Base-by-base conservation (phyloP, 2,888 invertebrate genomes). In the Drosophila nr. perissopoda region DNA sequence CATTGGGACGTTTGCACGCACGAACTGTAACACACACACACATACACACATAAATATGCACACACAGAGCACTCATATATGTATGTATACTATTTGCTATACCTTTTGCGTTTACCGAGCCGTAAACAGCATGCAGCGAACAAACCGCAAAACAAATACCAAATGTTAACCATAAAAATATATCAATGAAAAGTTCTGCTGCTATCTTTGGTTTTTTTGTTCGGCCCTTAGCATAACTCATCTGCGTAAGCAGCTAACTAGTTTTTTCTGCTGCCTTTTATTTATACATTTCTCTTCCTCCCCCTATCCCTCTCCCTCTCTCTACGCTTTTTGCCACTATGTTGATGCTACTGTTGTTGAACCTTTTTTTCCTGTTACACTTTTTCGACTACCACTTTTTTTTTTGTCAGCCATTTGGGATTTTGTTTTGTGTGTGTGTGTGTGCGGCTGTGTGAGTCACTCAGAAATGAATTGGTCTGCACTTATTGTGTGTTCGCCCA, bases 101-200 rank as follows among this genome's bases (percentile, higher is more conserved):
- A 72, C 69, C 59, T 81, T 81, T 67, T 68, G 76, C 64, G 82
- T 78, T 81, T 69, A 69, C 60, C 79, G 69, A 76, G 72, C 82
- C 87, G 79, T 81, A 71, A 87, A 79, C 59, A 82, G 83, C 78
- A 60, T 84, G 34, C 61, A 75, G 62, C 25, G 13, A 52, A 54
- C 5, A 5, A 27, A 11, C 36, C 34, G 2, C 34, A 54, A 11
- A 25, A 27, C 36, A 25, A 53, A 33, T 7, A 25, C 16, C 21
- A 25, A 34, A 34, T 76, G 36, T 27, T 27, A 27, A 27, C 56
- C 73, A 82, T 87, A 83, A 87, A 89, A 87, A 89, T 27, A 87
- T 87, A 89, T 87, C 89, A 87, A 87, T 87, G 86, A 82, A 72
- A 76, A 64, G 52, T 83, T 80, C 56, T 68, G 60, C 63, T 71